Base-by-base conservation (phyloP, 1,140 invertebrate species). In the Drosophila gunungcola region DNA sequence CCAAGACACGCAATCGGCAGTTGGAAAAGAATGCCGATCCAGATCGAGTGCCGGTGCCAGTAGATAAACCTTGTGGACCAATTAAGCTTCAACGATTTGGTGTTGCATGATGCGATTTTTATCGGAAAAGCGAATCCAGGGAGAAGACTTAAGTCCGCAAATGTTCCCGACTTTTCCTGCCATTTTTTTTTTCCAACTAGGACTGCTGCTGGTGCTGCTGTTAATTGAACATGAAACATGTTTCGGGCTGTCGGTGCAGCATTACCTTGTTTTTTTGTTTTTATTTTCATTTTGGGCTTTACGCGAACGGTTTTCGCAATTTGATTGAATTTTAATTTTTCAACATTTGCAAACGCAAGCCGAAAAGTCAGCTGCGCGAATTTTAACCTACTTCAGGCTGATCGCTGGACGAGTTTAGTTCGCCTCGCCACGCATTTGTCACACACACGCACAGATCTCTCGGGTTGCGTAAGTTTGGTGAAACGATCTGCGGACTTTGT, bases 281-380 rank as follows among this genome's bases (percentile, higher is more conserved):
- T 82, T 80, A 42, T 53, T 36, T 73, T 56, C 61, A 67, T 29
- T 68, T 76, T 69, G 34, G 70, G 51, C 38, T 74, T 63, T 64
- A 62, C 61, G 52, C 68, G 60, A 72, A 49, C 16, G 46, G 65
- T 72, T 72, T 72, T 81, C 76, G 80, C 80, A 81, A 83, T 83
- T 78, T 83, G 69, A 83, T 82, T 82, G 78, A 82, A 82, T 81
- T 81, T 83, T 83, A 81, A 81, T 81, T 81, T 81, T 77, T 79
- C 55, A 73, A 58, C 58, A 79, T 78, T 69, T 78, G 57, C 63
- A 74, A 74, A 79, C 60, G 58, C 77, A 60, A 79, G 67, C 70
- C 60, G 60, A 81, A 74, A 67, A 76, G 63, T 76, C 73, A 76
- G 73, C 73, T 65, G 68, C 75, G 79, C 68, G 27, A 56, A 58